phyloP scores from a whole-genome alignment of 2,797 vertebrate genomes.

The Aplochiton taeniatus region DNA sequence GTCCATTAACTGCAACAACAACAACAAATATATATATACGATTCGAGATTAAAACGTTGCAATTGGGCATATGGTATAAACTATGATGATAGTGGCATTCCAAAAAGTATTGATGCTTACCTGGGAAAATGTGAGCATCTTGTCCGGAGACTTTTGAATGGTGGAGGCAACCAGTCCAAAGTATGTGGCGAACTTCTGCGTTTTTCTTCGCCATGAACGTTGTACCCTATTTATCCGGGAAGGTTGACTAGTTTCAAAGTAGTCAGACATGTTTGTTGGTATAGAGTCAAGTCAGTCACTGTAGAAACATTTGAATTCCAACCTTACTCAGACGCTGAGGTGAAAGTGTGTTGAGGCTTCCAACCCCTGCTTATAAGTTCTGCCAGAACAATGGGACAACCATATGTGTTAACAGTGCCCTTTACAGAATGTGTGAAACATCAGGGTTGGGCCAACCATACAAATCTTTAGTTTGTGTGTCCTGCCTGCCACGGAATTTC shows the following conservation, averaged over 20 bases:
- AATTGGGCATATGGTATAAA: no score
- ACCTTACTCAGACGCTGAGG: constrained; percentile 5
- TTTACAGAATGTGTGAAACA: constrained; percentile 7
- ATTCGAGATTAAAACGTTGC: neutral
- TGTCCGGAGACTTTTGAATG: constrained; percentile 64
- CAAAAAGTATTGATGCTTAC: constrained; percentile 32
- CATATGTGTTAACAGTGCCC: neutral
- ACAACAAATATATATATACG: no score
- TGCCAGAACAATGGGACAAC: constrained; percentile 20
- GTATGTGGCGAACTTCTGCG: constrained; percentile 51
- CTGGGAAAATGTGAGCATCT: constrained; percentile 71
- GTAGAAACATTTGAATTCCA: neutral
- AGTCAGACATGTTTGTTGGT: constrained; percentile 12
- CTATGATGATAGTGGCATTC: neutral
- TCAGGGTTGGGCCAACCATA: neutral
- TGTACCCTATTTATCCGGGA: neutral
- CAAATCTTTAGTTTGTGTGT: no score
- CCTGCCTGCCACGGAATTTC: no score
- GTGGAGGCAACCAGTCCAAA: constrained; percentile 65
- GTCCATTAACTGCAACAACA: constrained; percentile 71
- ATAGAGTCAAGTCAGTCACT: constrained; percentile 2
- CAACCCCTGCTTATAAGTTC: constrained; percentile 23
- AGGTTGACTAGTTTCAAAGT: constrained; percentile 9
- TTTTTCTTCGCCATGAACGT: neutral
- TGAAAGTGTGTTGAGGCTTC: neutral